Percentiles rank a stretch among this genome's conserved stretches.
These are phyloP conservation scores for Callimorpha dominula DNA, from an alignment of 2,888 invertebrate species.

Conservation along the genomic window DNA sequence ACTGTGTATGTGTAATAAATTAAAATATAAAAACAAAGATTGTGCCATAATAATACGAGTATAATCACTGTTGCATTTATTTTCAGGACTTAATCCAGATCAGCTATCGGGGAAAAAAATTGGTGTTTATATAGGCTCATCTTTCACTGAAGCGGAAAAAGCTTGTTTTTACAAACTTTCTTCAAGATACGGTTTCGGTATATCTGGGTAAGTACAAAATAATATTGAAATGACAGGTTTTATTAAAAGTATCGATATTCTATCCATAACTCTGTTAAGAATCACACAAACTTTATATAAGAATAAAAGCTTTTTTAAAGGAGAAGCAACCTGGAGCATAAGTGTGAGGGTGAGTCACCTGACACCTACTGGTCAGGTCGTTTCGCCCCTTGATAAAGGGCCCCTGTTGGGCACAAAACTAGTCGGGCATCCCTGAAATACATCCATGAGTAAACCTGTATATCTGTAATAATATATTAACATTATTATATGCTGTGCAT, in stretches of 20 bases:
- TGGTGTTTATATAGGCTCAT: constrained; percentile 73
- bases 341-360: neutral
- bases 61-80: neutral
- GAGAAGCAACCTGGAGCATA: neutral
- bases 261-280: neutral
- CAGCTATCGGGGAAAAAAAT: constrained; percentile 83
- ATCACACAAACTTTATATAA: neutral
- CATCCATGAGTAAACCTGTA: neutral
- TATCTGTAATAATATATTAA: neutral
- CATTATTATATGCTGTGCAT: neutral
- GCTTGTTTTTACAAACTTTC: constrained; percentile 68
- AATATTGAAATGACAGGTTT: neutral
- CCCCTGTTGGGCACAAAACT: neutral
- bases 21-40: neutral
- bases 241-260: neutral
- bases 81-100: constrained; percentile 86
- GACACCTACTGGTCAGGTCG: neutral
- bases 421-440: neutral
- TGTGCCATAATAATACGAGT: too few species aligned
- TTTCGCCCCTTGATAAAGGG: neutral
- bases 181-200: constrained; percentile 59
- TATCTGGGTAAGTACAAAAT: constrained; percentile 59
- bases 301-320: neutral
- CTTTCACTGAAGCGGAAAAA: constrained; percentile 88
- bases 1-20: neutral